Base-by-base conservation (phyloP, 2,797 vertebrate species). In the Spinibarbus caldwelli region DNA sequence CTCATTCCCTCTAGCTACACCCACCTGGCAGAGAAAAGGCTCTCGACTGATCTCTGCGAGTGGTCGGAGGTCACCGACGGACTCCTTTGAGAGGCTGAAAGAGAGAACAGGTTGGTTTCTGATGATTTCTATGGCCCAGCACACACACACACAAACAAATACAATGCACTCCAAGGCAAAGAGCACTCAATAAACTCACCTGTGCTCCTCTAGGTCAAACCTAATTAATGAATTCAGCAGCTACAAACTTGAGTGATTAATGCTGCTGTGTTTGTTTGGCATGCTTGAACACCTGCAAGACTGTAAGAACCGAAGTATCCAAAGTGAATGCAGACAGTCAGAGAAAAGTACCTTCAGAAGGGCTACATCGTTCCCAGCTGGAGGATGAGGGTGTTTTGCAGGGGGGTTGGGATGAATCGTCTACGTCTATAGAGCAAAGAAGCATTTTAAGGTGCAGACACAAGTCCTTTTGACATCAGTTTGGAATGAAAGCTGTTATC, bases 11-110 rank as follows among this genome's bases (percentile, higher is more conserved):
- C 34, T 10, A 1, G 64, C 21, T 21, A 52, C 76, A 86, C 94
- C 86, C 87, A 99, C 98, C 96, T 98, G 89, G 97, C 95, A 84
- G 96, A 95, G 91, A 98, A 98, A 83, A 98, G 94, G 86, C 93
- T 95, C 90, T 99, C 97, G 0, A 96, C 92, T 43, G 96, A 94
- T 90, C 96, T 97, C 90, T 94, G 95, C 21, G 96, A 96, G 88
- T 96, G 96, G 78, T 95, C 93, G 0, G 96, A 95, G 70, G 96
- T 95, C 90, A 96, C 91, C 4, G 97, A 94, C 1, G 95, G 93
- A 90, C 93, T 96, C 89, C 93, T 95, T 62, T 93, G 93, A 0
- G 94, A 92, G 77, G 91, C 98, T 99, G 89, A 90, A 85, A 84
- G n/a, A 87, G 47, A 72, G n/a, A 67, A 14, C 17, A 41, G 47